phyloP scores from a whole-genome alignment of 2,797 vertebrate genomes.

The Tarsius wallacei region DNA sequence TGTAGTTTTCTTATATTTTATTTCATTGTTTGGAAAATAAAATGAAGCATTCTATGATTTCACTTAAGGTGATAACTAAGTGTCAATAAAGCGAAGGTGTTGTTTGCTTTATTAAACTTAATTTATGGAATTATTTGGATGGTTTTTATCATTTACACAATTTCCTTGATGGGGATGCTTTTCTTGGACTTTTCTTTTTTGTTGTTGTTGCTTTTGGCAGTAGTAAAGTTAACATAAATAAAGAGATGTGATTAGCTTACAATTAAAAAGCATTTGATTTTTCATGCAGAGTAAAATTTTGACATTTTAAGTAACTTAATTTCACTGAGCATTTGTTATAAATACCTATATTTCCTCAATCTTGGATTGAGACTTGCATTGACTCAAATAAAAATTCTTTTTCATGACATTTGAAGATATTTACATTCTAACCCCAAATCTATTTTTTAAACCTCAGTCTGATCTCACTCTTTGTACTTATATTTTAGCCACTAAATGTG shows the following conservation, averaged over 20 bases:
- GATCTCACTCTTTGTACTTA: not conserved
- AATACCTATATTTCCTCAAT: not conserved
- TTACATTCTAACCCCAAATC: not conserved
- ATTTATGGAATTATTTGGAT: conserved; percentile 21
- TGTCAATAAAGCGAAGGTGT: conserved; percentile 38
- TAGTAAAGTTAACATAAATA: not conserved
- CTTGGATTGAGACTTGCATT: not conserved
- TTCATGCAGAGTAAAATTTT: not conserved
- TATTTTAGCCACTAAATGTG: not conserved
- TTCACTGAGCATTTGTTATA: conserved; percentile 11
- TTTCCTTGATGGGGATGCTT: not conserved
- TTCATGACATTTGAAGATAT: not conserved
- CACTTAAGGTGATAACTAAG: conserved; percentile 18
- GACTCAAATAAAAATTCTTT: not conserved
- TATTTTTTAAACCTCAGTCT: not conserved
- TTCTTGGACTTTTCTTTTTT: not conserved
- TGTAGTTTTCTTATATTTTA: not conserved
- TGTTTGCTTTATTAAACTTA: conserved; percentile 48
- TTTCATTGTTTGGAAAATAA: conserved; percentile 48
- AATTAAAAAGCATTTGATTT: conserved; percentile 47
- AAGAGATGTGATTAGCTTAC: not conserved
- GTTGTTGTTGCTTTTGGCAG: too few species aligned
- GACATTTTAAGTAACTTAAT: conserved; percentile 36
- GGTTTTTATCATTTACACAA: not conserved
- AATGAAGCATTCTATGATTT: conserved; percentile 28